These are phyloP conservation scores for Athene noctua DNA, from an alignment of 2,113 vertebrate genomes.

Conservation along the genomic window DNA sequence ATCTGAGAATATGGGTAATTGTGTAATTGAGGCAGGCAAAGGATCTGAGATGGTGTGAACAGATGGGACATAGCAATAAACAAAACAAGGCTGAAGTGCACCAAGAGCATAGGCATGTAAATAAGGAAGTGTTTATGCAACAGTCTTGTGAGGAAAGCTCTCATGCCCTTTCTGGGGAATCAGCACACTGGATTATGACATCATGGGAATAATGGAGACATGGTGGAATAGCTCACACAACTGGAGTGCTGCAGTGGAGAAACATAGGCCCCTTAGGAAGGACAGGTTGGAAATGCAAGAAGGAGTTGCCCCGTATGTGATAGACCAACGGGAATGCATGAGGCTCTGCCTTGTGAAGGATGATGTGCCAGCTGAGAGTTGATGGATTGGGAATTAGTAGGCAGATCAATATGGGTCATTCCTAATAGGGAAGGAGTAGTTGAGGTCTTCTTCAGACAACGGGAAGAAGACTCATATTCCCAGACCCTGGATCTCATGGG, in stretches of 20 bases:
- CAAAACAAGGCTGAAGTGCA: background rate
- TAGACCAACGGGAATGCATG: background rate
- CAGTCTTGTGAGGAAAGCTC: background rate
- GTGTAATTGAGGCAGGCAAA: background rate
- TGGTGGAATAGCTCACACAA: background rate
- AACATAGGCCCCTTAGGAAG: background rate
- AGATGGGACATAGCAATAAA: background rate
- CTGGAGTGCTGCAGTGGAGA: background rate
- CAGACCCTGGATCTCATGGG: background rate
- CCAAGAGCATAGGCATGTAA: background rate
- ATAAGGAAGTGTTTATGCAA: background rate
- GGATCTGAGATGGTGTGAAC: background rate
- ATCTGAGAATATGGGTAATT: background rate
- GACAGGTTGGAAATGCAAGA: background rate
- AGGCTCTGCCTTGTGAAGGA: background rate
- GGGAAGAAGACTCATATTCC: background rate
- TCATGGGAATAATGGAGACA: background rate
- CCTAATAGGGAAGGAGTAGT: background rate
- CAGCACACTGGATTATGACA: background rate
- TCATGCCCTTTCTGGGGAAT: background rate
- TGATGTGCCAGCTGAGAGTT: background rate
- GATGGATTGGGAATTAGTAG: background rate
- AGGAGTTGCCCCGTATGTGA: background rate
- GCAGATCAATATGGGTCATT: background rate
- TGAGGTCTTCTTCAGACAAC: background rate